A percentile compares a stretch with the other conserved stretches of the same genome.
Evolutionary conservation across 2,113 vertebrate genomes (phyloP).

Genomic region (Saimiri boliviensis): DNA sequence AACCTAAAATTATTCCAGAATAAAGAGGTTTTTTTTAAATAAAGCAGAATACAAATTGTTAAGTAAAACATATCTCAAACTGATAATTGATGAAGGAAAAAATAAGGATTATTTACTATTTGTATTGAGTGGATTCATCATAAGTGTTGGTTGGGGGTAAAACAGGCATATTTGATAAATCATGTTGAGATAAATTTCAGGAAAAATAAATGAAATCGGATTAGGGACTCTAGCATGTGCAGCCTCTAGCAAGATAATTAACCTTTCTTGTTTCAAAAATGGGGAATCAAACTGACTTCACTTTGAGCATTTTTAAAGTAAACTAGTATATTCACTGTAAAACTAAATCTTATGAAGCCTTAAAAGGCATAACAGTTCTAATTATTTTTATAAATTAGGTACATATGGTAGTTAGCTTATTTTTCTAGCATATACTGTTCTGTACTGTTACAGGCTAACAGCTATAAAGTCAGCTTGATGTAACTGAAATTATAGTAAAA

Average conservation of each 20-base stretch:
- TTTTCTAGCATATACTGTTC: neutral
- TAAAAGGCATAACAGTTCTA: neutral
- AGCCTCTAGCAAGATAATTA: neutral
- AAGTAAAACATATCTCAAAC: neutral
- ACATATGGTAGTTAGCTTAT: neutral
- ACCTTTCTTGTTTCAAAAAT: neutral
- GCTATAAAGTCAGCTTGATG: neutral
- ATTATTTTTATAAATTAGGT: neutral
- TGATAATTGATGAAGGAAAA: neutral
- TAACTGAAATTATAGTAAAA: neutral
- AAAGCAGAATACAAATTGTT: neutral
- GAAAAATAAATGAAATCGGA: neutral
- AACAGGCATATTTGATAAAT: neutral
- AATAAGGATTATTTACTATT: neutral
- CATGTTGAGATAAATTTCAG: neutral
- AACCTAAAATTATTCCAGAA: neutral
- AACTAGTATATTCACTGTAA: neutral
- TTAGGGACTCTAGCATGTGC: neutral
- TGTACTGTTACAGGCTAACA: neutral
- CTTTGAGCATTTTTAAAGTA: neutral
- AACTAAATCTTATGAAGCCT: neutral
- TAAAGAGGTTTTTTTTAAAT: neutral
- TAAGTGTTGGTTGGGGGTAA: neutral
- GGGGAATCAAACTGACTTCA: neutral
- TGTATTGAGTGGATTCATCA: neutral